These are phyloP conservation scores for Pyrgus malvae DNA, from an alignment of 2,888 invertebrate genomes.

Conservation along the genomic window DNA sequence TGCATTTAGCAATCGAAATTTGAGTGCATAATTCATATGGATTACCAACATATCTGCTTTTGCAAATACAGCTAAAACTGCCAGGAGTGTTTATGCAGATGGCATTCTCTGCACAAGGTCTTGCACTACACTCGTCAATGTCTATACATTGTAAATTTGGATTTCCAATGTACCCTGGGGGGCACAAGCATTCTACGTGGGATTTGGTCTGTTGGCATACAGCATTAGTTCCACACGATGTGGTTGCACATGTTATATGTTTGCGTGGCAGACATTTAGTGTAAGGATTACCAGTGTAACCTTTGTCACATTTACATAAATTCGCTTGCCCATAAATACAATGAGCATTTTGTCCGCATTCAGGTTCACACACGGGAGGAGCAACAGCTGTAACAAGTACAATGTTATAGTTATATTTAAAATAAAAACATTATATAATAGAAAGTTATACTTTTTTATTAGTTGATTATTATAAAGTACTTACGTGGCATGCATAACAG, in stretches of 20 bases:
- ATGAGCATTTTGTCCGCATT: conserved; percentile 91
- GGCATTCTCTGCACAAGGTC: conserved; percentile 92
- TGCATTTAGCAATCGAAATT: conserved; percentile 86
- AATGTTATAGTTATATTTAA: no score
- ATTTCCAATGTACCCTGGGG: conserved; percentile 92
- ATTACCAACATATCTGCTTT: conserved; percentile 92
- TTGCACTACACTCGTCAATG: conserved; percentile 90
- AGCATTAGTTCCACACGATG: conserved; percentile 89
- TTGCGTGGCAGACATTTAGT: conserved; percentile 88
- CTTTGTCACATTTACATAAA: conserved; percentile 91
- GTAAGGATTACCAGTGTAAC: conserved; percentile 94
- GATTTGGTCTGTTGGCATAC: conserved; percentile 89
- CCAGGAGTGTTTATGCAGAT: conserved; percentile 95
- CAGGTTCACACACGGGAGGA: conserved; percentile 90
- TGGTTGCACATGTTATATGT: conserved; percentile 86
- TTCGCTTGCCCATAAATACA: conserved; percentile 91
- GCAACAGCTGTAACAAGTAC: conserved; percentile 83
- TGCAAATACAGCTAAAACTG: conserved; percentile 94
- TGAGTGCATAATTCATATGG: conserved; percentile 91
- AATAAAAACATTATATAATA: no score
- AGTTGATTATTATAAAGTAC: conserved; percentile 61
- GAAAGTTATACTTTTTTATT: neutral
- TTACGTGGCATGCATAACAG: conserved; percentile 95
- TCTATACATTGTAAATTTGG: conserved; percentile 93
- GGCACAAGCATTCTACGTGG: conserved; percentile 91